These are phyloP conservation scores for Prochilodus magdalenae DNA, from an alignment of 2,113 vertebrate genomes.

Conservation along the genomic window DNA sequence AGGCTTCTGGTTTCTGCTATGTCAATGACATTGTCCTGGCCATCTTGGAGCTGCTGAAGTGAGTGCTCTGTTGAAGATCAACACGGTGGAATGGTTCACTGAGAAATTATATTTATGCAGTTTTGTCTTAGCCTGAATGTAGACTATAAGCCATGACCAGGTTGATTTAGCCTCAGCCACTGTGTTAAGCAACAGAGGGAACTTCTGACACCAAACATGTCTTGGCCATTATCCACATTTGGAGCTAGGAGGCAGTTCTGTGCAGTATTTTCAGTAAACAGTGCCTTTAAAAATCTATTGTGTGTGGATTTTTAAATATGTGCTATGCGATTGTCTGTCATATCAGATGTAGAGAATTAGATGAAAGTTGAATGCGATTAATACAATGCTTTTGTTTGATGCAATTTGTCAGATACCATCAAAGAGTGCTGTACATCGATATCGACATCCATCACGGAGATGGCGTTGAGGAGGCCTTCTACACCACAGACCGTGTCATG, in stretches of 20 bases:
- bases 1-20: conserved; percentile 97
- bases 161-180: no score
- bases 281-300: no score
- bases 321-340: no score
- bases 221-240: no score
- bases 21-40: conserved; percentile 98
- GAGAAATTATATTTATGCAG: no score
- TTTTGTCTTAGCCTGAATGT: neutral
- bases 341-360: no score
- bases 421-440: conserved; percentile 97
- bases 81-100: neutral
- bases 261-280: no score
- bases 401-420: conserved; percentile 86
- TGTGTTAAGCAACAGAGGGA: no score
- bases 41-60: conserved; percentile 97
- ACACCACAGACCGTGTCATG: conserved; percentile 99
- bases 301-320: no score
- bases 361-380: neutral
- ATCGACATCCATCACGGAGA: conserved; percentile 99
- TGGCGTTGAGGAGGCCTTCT: conserved; percentile 97
- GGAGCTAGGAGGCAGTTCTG: no score
- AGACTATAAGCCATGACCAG: neutral
- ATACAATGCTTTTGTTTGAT: neutral
- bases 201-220: no score
- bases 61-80: conserved; percentile 54